These are phyloP conservation scores for Amblyjoppa proteus DNA, from an alignment of 2,888 invertebrate species.

Conservation along the genomic window DNA sequence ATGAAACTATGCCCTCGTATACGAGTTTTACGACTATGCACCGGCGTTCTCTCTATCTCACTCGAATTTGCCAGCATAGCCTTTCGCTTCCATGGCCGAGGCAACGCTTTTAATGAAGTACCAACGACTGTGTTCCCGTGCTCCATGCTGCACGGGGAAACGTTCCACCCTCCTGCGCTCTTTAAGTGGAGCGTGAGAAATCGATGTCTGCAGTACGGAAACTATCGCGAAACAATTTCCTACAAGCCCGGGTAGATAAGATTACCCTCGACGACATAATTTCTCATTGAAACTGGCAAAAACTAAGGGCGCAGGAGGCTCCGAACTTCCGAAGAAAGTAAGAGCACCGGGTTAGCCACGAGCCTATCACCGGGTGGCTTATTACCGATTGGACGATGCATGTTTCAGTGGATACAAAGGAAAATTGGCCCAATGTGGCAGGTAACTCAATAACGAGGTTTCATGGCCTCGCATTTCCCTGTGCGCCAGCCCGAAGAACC, in stretches of 20 bases:
- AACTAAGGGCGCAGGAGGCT: not conserved
- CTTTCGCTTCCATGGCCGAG: conserved; percentile 30
- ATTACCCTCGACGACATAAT: not conserved
- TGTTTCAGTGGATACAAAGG: not conserved
- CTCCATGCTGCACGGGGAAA: not conserved
- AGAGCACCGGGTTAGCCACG: not conserved
- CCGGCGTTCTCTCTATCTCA: conserved; percentile 30
- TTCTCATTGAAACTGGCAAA: not conserved
- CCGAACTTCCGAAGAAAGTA: not conserved
- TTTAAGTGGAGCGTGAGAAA: conserved; percentile 7
- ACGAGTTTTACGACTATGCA: conserved; percentile 56
- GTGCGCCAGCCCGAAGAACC: conserved; percentile 54
- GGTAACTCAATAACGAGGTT: conserved; percentile 61
- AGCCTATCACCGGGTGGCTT: conserved; percentile 25
- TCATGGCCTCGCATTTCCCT: conserved; percentile 61
- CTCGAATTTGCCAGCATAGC: conserved; percentile 12
- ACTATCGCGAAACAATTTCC: conserved; percentile 12
- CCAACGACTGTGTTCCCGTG: conserved; percentile 26
- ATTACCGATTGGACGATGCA: conserved; percentile 71
- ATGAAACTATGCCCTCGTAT: conserved; percentile 26
- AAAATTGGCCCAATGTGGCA: no score
- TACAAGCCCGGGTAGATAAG: not conserved
- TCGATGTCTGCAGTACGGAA: conserved; percentile 1
- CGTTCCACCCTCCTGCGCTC: not conserved
- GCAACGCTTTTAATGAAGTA: conserved; percentile 46